A percentile compares a stretch with the other conserved stretches of the same genome.
These are phyloP conservation scores for Nesidiocoris tenuis DNA, from an alignment of 2,888 invertebrate genomes.

Conservation along the genomic window DNA sequence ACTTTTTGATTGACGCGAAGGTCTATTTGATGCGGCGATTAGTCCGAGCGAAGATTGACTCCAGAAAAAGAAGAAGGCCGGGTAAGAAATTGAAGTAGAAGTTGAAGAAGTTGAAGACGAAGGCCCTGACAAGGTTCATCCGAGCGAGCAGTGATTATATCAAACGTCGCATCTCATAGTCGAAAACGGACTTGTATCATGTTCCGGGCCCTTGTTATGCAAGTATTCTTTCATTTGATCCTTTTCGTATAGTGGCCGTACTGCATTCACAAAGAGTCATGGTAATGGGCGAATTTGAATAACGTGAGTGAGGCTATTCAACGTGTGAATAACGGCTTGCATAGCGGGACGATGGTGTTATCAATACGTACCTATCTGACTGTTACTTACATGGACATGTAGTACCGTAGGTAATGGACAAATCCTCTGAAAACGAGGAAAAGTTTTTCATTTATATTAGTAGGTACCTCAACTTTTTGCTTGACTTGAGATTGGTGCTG, in stretches of 20 bases:
- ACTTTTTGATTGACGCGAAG: slow-evolving; percentile 18
- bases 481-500: not conserved
- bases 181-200: slow-evolving; percentile 34
- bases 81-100: not conserved
- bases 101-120: not conserved
- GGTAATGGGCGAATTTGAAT: not conserved
- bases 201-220: slow-evolving; percentile 35
- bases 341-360: not conserved
- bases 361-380: not conserved
- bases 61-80: no score
- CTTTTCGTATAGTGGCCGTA: no score
- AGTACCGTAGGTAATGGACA: no score
- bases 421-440: no score
- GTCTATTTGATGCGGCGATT: slow-evolving; percentile 16
- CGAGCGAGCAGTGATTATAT: slow-evolving; percentile 35
- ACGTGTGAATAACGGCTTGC: no score
- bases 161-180: slow-evolving; percentile 12
- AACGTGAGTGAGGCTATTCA: not conserved
- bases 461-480: not conserved
- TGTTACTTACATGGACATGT: not conserved
- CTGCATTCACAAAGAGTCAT: not conserved
- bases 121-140: slow-evolving; percentile 3
- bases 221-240: slow-evolving; percentile 13
- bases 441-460: no score
- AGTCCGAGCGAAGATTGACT: slow-evolving; percentile 6